Base-by-base conservation (phyloP, 1,140 invertebrate genomes). In the Cylas formicarius region DNA sequence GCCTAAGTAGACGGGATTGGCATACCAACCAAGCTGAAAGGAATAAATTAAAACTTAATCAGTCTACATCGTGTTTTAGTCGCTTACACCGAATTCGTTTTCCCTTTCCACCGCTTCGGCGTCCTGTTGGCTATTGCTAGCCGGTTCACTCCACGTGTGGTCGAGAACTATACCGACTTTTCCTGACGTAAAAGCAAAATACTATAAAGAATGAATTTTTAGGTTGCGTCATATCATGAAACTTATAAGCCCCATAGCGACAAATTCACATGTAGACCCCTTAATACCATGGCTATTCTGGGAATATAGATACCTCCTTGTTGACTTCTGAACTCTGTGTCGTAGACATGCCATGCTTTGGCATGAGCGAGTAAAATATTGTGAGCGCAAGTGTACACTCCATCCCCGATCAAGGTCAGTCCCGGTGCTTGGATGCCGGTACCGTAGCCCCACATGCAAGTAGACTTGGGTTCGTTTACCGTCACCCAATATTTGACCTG, bases 381-480 rank as follows among this genome's bases (percentile, higher is more conserved):
- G 10, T 37, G 21, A 18, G 20, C 4, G 11, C 20, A 37, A 14
- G 5, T 8, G 16, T 32, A 69, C 72, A 55, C 75, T 72, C 3
- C 71, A 64, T 46, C 72, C 68, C 9, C 75, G 53, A 11, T 74
- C 52, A 11, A 61, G 72, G 45, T 75, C 67, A 46, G 67, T 71
- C 52, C 73, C 73, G 20, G 73, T 51, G 20, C 4, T 18, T 14
- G 4, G 17, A 31, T 16, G 6, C 11, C 29, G 6, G 29, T 11
- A 2, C 75, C 73, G 56, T 84, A 84, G 10, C 77, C 78, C 44
- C 72, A 68, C 37, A 74, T 62, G 32, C 60, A 58, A 29, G 38
- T 51, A 45, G 50, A 33, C 35, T 20, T 45, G 4, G 49, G 50
- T 27, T 52, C 49, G 13, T 72, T 61, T 11, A 81, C 74, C 1